These are phyloP conservation scores for Drosophila kurseongensis DNA, from an alignment of 1,140 invertebrate species.

Conservation along the genomic window DNA sequence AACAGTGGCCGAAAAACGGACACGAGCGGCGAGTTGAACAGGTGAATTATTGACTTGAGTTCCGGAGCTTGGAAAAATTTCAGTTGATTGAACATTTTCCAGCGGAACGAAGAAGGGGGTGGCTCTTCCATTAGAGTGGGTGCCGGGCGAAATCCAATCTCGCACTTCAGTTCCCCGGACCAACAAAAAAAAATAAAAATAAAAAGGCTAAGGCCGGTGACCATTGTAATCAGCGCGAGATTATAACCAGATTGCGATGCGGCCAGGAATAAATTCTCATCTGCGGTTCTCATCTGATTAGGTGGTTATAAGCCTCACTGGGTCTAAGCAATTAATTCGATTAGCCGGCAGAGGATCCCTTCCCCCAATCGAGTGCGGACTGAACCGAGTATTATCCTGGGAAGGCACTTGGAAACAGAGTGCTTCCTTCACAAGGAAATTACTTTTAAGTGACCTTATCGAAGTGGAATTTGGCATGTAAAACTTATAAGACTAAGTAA, in stretches of 20 bases:
- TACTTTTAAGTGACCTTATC: not conserved
- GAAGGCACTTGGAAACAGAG: not conserved
- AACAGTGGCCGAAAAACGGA: constrained; percentile 65
- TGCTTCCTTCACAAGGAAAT: not conserved
- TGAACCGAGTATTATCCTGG: not conserved
- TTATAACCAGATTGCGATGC: constrained; percentile 52
- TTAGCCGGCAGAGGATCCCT: constrained; percentile 10
- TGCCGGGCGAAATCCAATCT: constrained; percentile 52
- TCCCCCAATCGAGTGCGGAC: not conserved
- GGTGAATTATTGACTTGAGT: constrained; percentile 64
- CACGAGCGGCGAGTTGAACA: constrained; percentile 51
- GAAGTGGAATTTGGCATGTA: no score
- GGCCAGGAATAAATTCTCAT: constrained; percentile 37
- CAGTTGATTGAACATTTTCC: constrained; percentile 62
- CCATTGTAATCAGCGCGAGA: constrained; percentile 49
- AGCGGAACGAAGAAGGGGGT: not conserved
- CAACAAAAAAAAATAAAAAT: not conserved
- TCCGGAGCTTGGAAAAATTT: constrained; percentile 37
- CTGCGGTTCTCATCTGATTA: constrained; percentile 43
- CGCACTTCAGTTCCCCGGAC: constrained; percentile 43
- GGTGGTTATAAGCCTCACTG: constrained; percentile 42
- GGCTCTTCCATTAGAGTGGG: not conserved
- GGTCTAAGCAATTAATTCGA: constrained; percentile 49
- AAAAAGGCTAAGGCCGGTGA: constrained; percentile 26
- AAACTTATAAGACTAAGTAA: no score